Conservation (phyloP, 1,140 invertebrate species). For the Dryas iulia region DNA sequence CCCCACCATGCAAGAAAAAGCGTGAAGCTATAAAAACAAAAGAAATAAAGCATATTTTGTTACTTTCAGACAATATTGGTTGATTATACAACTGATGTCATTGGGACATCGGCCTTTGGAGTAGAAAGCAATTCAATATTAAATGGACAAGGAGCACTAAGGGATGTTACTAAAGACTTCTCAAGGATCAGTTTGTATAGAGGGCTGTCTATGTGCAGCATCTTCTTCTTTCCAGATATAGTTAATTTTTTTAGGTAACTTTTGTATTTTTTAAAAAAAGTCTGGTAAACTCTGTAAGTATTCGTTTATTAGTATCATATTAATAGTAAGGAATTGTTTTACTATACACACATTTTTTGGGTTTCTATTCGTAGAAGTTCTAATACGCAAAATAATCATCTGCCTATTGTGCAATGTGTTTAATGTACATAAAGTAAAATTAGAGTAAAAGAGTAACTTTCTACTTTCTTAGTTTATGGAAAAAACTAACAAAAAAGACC, state of each 20-base stretch:
- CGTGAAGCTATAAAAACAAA: background rate
- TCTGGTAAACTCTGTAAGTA: too few relatives aligned
- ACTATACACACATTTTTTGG: too few relatives aligned
- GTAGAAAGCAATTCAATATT: conserved; percentile 46
- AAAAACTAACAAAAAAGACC: too few relatives aligned
- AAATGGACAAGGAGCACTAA: conserved; percentile 34
- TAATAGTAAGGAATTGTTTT: too few relatives aligned
- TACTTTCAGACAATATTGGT: conserved; percentile 44
- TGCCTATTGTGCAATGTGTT: too few relatives aligned
- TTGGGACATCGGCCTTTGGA: conserved; percentile 64
- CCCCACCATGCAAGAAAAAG: background rate
- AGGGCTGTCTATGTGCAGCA: conserved; percentile 34
- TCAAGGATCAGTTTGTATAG: conserved; percentile 35
- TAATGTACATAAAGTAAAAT: too few relatives aligned
- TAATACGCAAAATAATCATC: too few relatives aligned
- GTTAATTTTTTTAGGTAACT: conserved; percentile 24
- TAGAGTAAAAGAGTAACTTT: too few relatives aligned
- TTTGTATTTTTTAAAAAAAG: background rate
- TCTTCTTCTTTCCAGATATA: conserved; percentile 31
- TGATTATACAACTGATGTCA: conserved; percentile 80
- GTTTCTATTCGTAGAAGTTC: too few relatives aligned
- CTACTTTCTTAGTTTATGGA: too few relatives aligned
- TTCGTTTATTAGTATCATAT: too few relatives aligned
- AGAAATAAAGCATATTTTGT: too few relatives aligned
- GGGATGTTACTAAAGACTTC: conserved; percentile 46